Evolutionary conservation across 2,888 invertebrate genomes (phyloP), one percentile per base, ranked within the genome.

Genomic region (Poecilobothrus nobilitatus): DNA sequence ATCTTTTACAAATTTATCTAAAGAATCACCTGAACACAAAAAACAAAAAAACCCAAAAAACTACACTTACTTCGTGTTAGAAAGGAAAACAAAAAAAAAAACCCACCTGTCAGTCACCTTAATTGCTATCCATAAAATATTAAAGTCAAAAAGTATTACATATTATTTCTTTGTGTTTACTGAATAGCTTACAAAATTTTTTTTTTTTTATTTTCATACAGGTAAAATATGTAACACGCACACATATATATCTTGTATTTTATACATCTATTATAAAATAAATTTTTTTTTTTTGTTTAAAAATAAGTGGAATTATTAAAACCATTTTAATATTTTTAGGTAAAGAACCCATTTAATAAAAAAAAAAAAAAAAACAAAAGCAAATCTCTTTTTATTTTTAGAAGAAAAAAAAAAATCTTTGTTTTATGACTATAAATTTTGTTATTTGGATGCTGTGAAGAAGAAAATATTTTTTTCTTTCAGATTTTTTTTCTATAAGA

Each of bases 91-190:
- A 53, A 15, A 15, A 27, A 63, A 63, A 63, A 27, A 27, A 63
- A 63, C 27, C 63, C 63, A 63, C 27, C 63, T 63, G 63, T 63
- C 63, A 63, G 63, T 63, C 63, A 63, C 15, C n/a, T 63, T 63
- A 63, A 63, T 63, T 63, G 63, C 63, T 27, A 63, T 63, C 53
- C 53, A 53, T 53, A 53, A 53, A 53, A 53, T 53, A 18, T 53
- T 53, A 53, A 53, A 53, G 53, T 53, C 53, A 53, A 37, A 37
- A 37, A 37, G 37, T 12, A 12, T 37, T 27, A 27, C 3, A 27
- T 5, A 27, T 27, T 27, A n/a, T n/a, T 27, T 37, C 37, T 10
- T 12, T 53, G 12, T 53, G 18, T 53, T 53, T 53, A 53, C 6
- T 12, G 18, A 18, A n/a, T 18, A 53, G 53, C 18, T 18, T 18